A percentile compares a stretch with the other conserved stretches of the same genome.
phyloP scores from a whole-genome alignment of 2,113 vertebrate species.

The Monopterus albus region DNA sequence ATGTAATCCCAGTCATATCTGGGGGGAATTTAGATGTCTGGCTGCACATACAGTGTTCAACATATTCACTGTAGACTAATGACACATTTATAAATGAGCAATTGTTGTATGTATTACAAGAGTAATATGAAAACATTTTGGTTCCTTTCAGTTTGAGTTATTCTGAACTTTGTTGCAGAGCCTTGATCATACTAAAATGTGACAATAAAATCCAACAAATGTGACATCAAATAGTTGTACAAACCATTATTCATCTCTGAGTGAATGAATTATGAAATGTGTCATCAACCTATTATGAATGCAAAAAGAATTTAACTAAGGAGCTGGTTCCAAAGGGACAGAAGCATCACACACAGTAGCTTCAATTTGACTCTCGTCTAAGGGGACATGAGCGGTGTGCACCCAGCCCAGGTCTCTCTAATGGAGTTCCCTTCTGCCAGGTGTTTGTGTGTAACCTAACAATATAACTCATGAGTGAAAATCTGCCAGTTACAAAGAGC shows the following conservation, averaged over 20 bases:
- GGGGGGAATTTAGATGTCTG: too few relatives aligned
- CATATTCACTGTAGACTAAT: conserved; percentile 8
- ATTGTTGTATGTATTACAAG: neutral
- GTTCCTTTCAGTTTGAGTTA: neutral
- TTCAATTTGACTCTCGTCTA: conserved; percentile 32
- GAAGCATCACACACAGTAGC: conserved; percentile 8
- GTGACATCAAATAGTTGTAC: neutral
- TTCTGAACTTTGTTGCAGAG: neutral
- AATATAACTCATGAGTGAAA: conserved; percentile 39
- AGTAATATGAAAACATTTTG: neutral
- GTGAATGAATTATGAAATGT: conserved; percentile 26
- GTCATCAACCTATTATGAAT: conserved; percentile 30
- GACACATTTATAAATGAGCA: conserved; percentile 11
- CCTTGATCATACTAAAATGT: neutral
- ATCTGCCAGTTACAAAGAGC: conserved; percentile 38
- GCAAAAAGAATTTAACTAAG: conserved; percentile 34
- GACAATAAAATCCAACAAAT: neutral
- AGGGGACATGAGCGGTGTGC: conserved; percentile 18
- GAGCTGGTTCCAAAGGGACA: conserved; percentile 31
- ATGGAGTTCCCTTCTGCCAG: conserved; percentile 50
- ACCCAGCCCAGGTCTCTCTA: conserved; percentile 14
- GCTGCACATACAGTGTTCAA: neutral
- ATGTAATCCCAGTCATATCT: too few relatives aligned
- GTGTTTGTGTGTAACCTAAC: conserved; percentile 34
- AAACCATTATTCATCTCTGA: conserved; percentile 19